These are phyloP conservation scores for Zaprionus ornatus DNA, from an alignment of 1,140 invertebrate species.

Conservation along the genomic window DNA sequence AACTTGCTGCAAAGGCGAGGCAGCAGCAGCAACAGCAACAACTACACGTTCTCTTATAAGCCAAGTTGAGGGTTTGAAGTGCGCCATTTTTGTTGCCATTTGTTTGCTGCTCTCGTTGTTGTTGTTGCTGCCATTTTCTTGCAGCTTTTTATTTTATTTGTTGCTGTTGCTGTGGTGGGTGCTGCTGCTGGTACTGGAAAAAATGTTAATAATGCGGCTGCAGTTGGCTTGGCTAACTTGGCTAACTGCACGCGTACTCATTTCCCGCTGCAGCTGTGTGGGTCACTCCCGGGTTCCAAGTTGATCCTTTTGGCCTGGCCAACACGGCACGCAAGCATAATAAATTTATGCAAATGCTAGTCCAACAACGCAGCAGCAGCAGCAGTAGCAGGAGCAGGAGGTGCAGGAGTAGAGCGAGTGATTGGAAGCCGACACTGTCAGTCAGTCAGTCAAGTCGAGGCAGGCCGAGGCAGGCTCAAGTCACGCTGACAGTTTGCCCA, in stretches of 20 bases:
- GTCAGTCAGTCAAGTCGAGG: slow-evolving; percentile 20
- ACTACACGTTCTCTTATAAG: slow-evolving; percentile 14
- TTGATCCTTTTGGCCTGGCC: slow-evolving; percentile 43
- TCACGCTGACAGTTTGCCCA: slow-evolving; percentile 52
- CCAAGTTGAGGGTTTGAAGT: slow-evolving; percentile 62
- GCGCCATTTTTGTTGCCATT: slow-evolving; percentile 82
- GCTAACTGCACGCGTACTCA: slow-evolving; percentile 62
- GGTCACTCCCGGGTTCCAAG: not conserved
- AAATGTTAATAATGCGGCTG: slow-evolving; percentile 79
- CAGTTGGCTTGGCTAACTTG: slow-evolving; percentile 46
- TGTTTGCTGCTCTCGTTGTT: slow-evolving; percentile 44
- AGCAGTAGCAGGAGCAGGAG: not conserved
- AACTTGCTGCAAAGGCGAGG: slow-evolving; percentile 52
- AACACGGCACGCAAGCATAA: slow-evolving; percentile 58
- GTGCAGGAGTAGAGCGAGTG: slow-evolving; percentile 10
- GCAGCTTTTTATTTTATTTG: slow-evolving; percentile 37
- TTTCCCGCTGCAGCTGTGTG: slow-evolving; percentile 50
- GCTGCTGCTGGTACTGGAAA: slow-evolving; percentile 32
- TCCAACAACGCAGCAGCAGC: not conserved
- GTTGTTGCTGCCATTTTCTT: slow-evolving; percentile 58
- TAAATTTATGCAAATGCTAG: slow-evolving; percentile 72
- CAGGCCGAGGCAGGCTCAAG: slow-evolving; percentile 22
- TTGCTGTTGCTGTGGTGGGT: slow-evolving; percentile 46
- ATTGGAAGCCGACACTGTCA: slow-evolving; percentile 52
- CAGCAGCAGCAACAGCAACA: slow-evolving; percentile 37